These are phyloP conservation scores for Pongo pygmaeus DNA, from an alignment of 2,113 vertebrate species.

Conservation along the genomic window DNA sequence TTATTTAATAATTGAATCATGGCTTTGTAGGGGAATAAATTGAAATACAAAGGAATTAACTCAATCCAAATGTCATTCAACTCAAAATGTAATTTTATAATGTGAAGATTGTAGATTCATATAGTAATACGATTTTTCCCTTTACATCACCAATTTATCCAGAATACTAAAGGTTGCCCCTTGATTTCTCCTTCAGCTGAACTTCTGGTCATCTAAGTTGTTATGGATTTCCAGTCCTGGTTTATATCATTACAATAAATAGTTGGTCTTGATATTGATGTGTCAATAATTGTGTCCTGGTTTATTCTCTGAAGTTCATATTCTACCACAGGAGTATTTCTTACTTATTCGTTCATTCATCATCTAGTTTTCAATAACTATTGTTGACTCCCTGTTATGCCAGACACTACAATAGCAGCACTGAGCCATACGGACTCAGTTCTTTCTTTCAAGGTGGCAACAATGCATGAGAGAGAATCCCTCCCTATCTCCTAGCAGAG, in stretches of 20 bases:
- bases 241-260: neutral
- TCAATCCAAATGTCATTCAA: neutral
- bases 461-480: neutral
- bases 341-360: neutral
- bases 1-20: constrained; percentile 3
- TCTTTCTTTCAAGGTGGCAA: neutral
- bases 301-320: neutral
- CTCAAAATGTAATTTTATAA: neutral
- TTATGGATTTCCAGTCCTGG: neutral
- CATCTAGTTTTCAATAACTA: neutral
- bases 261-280: neutral
- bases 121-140: neutral
- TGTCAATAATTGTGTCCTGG: neutral
- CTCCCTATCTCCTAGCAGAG: neutral
- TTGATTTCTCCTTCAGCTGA: neutral
- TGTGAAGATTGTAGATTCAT: neutral
- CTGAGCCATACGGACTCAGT: neutral
- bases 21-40: neutral
- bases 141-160: neutral
- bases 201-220: neutral
- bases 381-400: neutral
- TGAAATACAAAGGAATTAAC: neutral
- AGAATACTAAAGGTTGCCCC: neutral
- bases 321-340: neutral
- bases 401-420: neutral